Evolutionary conservation across 1,140 invertebrate species (phyloP), one percentile per base, ranked within the genome.

Genomic region (Brachystomella parvula): DNA sequence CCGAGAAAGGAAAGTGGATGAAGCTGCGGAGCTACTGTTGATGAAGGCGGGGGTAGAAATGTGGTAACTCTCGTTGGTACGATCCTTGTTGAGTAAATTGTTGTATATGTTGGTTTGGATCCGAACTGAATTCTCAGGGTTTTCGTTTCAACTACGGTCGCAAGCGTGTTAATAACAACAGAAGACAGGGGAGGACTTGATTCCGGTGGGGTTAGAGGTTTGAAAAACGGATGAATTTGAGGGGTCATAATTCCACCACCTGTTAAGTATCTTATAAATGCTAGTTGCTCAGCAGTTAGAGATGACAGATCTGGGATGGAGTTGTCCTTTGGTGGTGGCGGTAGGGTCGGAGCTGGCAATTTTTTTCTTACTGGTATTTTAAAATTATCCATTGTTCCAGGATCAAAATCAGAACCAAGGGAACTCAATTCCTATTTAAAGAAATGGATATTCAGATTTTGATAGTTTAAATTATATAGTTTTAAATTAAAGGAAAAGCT

Each of bases 81-180:
- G 24, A 92, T 85, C 69, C 82, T 85, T n/a, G 89, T 92, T 0
- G 88, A 89, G 74, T 86, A 92, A 29, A 93, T 78, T 0, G 89
- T 92, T 0, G 90, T 93, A 74, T 88, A 89, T 0, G 90, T 88
- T 0, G 90, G 92, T 74, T 90, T 89, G 26, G 90, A 90, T 3
- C 90, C 89, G 75, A 94, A 93, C 1, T 89, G 92, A 17, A 94
- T 78, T 75, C 92, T 90, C 24, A 93, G 77, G 24, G 92, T 81
- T 77, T 89, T 88, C 56, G 88, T 89, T 33, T 89, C 85, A 0
- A 90, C 92, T 60, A 87, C 81, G 1, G 88, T 90, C 3, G 90
- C 83, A 70, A 89, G 79, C 0, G 89, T 90, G 71, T 89, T 88
- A 49, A 89, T 83, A 0, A 91, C 82, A 19, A 92, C 80, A 0